Conservation (phyloP, 2,888 invertebrate species). For the Drosophila gaucha region DNA sequence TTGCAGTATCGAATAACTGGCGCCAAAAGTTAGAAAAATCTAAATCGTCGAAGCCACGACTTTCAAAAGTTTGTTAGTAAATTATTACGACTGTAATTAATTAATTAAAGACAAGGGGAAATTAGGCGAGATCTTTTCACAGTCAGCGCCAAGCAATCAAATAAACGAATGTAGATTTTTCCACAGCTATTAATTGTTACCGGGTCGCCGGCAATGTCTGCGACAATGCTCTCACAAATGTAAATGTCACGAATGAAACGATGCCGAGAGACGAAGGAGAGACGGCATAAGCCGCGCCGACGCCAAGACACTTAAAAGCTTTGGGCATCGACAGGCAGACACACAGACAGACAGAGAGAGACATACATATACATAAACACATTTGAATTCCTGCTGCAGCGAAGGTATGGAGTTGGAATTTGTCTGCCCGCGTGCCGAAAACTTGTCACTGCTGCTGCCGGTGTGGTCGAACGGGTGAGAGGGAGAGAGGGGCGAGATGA, state of each 20-base stretch:
- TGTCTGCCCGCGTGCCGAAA: conserved; percentile 83
- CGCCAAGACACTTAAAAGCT: conserved; percentile 83
- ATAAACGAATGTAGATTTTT: conserved; percentile 64
- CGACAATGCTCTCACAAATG: conserved; percentile 67
- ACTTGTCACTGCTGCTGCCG: conserved; percentile 71
- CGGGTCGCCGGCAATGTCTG: conserved; percentile 27
- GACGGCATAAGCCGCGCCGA: conserved; percentile 74
- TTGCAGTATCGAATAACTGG: no score
- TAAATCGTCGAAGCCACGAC: conserved; percentile 24
- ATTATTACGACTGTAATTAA: conserved; percentile 64
- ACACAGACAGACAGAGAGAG: conserved; percentile 1
- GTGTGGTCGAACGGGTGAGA: conserved; percentile 60
- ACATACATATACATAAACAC: conserved; percentile 17
- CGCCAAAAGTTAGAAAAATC: conserved; percentile 47
- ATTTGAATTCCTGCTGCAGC: conserved; percentile 61
- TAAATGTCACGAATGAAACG: conserved; percentile 55
- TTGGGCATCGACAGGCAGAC: conserved; percentile 51
- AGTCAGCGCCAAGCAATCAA: conserved; percentile 48
- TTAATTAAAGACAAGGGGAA: conserved; percentile 69
- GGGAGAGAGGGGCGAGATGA: not conserved
- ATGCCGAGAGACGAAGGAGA: conserved; percentile 17
- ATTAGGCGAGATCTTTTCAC: conserved; percentile 78
- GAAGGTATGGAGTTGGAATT: conserved; percentile 63
- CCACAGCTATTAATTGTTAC: conserved; percentile 73
- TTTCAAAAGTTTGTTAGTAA: conserved; percentile 40